These are phyloP conservation scores for Trachymyrmex septentrionalis DNA, from an alignment of 1,140 invertebrate species.

Conservation along the genomic window DNA sequence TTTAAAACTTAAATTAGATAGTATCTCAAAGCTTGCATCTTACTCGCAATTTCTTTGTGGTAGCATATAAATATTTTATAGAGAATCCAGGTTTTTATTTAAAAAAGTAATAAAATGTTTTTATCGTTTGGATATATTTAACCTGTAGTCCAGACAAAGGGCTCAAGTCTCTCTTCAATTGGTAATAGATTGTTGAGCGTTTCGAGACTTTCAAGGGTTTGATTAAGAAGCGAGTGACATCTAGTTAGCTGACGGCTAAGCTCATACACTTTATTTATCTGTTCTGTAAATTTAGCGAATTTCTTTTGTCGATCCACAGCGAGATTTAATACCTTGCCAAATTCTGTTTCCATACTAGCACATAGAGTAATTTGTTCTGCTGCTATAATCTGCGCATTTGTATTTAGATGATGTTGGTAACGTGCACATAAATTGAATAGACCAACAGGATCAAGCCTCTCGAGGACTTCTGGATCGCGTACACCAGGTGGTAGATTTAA, in stretches of 20 bases:
- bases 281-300: constrained; percentile 94
- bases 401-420: constrained; percentile 92
- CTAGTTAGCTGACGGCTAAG: constrained; percentile 90
- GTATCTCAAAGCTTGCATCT: background rate
- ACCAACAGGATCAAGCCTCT: constrained; percentile 91
- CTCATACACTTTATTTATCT: constrained; percentile 93
- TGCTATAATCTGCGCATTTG: constrained; percentile 84
- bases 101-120: background rate
- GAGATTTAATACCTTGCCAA: constrained; percentile 90
- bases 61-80: background rate
- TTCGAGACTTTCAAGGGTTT: constrained; percentile 94
- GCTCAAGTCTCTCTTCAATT: constrained; percentile 93
- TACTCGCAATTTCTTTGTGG: background rate
- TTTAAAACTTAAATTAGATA: background rate
- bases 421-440: constrained; percentile 89
- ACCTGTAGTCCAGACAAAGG: constrained; percentile 96
- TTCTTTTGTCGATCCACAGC: constrained; percentile 94
- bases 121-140: constrained; percentile 78
- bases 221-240: constrained; percentile 94
- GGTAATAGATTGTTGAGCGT: constrained; percentile 94
- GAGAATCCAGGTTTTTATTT: background rate
- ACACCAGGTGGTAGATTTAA: constrained; percentile 93
- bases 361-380: constrained; percentile 80
- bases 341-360: constrained; percentile 89
- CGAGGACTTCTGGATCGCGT: constrained; percentile 95